Conservation (phyloP, 2,113 vertebrate species). For the Shinisaurus crocodilurus region DNA sequence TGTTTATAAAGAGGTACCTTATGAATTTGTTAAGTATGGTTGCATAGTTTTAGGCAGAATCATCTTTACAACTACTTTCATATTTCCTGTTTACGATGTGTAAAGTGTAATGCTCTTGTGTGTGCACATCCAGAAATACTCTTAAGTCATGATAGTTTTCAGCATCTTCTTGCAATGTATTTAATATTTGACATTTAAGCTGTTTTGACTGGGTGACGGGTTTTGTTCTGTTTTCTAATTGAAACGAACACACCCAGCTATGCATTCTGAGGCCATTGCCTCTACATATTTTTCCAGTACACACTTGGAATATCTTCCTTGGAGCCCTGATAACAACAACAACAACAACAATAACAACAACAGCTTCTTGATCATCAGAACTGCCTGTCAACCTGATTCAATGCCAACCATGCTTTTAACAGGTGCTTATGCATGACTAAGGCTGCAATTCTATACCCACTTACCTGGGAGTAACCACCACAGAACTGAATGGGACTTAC, state of each 20-base stretch:
- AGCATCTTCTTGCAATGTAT: not conserved
- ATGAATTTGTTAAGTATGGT: not conserved
- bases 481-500: not conserved
- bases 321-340: not conserved
- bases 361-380: not conserved
- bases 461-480: not conserved
- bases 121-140: not conserved
- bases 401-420: not conserved
- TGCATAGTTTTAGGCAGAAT: not conserved
- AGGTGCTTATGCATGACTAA: not conserved
- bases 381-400: not conserved
- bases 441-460: not conserved
- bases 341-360: not conserved
- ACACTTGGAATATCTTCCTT: not conserved
- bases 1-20: not conserved
- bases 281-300: not conserved
- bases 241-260: not conserved
- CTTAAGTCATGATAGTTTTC: not conserved
- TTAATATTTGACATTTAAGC: fast-evolving
- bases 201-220: not conserved
- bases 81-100: not conserved
- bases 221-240: not conserved
- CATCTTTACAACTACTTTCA: not conserved
- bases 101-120: not conserved
- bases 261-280: not conserved